phyloP scores from a whole-genome alignment of 2,797 vertebrate genomes.

The Protosalanx chinensis region DNA sequence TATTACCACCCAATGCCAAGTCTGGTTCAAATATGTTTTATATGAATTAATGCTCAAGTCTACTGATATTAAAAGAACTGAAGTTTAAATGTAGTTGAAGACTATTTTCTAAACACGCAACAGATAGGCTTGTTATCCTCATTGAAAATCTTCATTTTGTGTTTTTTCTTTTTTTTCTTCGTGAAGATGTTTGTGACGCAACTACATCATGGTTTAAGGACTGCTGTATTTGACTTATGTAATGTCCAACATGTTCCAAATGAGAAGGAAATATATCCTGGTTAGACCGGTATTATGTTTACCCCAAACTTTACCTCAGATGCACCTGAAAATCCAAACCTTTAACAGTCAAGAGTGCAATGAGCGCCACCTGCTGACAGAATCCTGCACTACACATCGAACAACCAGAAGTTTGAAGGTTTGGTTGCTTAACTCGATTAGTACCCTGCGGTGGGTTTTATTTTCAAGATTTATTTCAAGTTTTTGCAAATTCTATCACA shows the following conservation, averaged over 20 bases:
- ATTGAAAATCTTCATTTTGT: not conserved
- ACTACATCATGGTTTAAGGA: no score
- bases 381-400: no score
- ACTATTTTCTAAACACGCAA: not conserved
- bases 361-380: slow-evolving; percentile 17
- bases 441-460: slow-evolving; percentile 45
- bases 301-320: not conserved
- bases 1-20: no score
- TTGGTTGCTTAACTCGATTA: slow-evolving; percentile 76
- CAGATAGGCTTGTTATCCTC: not conserved
- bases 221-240: no score
- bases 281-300: no score
- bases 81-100: not conserved
- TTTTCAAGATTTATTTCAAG: slow-evolving; percentile 61
- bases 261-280: no score
- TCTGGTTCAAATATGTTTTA: not conserved
- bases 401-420: not conserved
- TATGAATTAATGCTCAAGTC: no score
- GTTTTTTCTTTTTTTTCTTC: no score
- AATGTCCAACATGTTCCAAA: no score
- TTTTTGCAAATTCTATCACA: slow-evolving; percentile 89
- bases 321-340: not conserved
- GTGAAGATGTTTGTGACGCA: no score
- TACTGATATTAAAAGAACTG: not conserved
- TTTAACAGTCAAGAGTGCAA: not conserved